phyloP scores from a whole-genome alignment of 1,140 invertebrate genomes.

The Apis cerana region DNA sequence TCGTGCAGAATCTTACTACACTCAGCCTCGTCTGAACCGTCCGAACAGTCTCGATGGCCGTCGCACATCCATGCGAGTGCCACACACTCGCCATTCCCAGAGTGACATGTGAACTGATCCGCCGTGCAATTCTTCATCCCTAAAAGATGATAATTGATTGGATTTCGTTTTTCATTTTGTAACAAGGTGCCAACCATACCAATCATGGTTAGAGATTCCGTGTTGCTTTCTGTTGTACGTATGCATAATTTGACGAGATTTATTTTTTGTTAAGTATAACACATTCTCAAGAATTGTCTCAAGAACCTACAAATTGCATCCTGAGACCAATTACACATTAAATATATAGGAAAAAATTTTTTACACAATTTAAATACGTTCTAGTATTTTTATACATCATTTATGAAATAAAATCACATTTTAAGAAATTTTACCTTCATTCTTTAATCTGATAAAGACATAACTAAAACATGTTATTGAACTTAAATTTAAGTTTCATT shows the following conservation, averaged over 20 bases:
- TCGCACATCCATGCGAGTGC: conserved; percentile 96
- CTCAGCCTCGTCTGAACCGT: conserved; percentile 93
- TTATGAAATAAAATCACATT: neutral
- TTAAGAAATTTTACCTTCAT: neutral
- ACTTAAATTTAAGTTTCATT: neutral
- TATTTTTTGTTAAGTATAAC: conserved; percentile 24
- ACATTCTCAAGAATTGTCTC: neutral
- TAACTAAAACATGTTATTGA: no score
- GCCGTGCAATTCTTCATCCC: conserved; percentile 89
- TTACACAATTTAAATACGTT: neutral
- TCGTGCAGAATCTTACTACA: conserved; percentile 89
- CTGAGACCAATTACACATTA: conserved; percentile 1
- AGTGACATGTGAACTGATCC: conserved; percentile 93
- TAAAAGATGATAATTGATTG: conserved; percentile 76
- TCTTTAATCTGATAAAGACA: no score
- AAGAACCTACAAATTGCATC: conserved; percentile 27
- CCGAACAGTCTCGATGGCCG: conserved; percentile 91
- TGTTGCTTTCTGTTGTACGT: neutral
- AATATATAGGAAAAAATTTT: neutral
- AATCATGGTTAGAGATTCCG: neutral
- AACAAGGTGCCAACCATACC: neutral
- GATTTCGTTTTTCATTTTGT: conserved; percentile 14
- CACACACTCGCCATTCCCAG: conserved; percentile 90
- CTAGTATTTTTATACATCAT: neutral
- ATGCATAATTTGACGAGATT: neutral